Conservation (phyloP, 2,888 invertebrate genomes). For the Choreutis nemorana region DNA sequence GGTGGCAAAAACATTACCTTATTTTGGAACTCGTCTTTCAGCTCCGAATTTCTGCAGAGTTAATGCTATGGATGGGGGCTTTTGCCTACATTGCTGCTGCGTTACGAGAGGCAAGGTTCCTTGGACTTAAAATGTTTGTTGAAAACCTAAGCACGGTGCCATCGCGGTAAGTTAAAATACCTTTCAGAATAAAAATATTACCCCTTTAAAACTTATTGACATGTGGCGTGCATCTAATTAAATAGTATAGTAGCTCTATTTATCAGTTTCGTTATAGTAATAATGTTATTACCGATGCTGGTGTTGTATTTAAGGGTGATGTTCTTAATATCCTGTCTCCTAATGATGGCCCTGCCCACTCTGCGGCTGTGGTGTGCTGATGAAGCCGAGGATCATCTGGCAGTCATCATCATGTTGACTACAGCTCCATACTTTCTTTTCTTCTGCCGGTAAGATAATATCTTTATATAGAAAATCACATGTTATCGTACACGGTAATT, state of each 20-base stretch:
- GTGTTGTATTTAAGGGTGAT: conserved; percentile 72
- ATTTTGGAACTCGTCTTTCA: conserved; percentile 17
- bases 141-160: conserved; percentile 84
- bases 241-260: background rate
- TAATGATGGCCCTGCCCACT: conserved; percentile 87
- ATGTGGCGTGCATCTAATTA: background rate
- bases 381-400: conserved; percentile 89
- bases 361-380: conserved; percentile 85
- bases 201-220: too few species aligned
- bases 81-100: conserved; percentile 86
- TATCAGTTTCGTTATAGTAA: background rate
- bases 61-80: conserved; percentile 82
- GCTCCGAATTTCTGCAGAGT: conserved; percentile 80
- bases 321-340: conserved; percentile 91
- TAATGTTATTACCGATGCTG: conserved; percentile 32
- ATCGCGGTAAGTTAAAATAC: conserved; percentile 29
- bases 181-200: background rate
- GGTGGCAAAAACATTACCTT: background rate
- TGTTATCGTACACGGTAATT: too few species aligned
- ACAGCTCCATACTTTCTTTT: conserved; percentile 97
- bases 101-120: conserved; percentile 85
- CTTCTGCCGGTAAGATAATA: conserved; percentile 81
- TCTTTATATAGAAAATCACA: too few species aligned
- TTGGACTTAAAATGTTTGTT: conserved; percentile 93
- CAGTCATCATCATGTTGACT: conserved; percentile 92